Percentiles rank a stretch among this genome's conserved stretches.
Evolutionary conservation across 2,888 invertebrate species (phyloP).

Genomic region (Lasioglossum marginatum): DNA sequence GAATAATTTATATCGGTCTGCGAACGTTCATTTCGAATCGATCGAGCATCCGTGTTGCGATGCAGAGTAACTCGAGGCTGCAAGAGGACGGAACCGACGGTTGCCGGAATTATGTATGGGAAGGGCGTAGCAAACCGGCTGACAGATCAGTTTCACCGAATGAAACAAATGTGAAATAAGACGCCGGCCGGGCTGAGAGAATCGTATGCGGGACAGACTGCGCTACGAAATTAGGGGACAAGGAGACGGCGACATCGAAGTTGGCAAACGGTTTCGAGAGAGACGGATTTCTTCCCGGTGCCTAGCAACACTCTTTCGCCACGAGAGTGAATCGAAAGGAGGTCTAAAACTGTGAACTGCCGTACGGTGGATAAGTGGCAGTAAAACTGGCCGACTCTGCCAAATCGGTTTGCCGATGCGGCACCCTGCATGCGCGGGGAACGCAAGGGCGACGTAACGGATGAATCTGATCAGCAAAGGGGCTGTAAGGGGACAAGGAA

Average conservation of each 20-base stretch:
- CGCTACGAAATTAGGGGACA: constrained; percentile 29
- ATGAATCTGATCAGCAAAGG: not conserved
- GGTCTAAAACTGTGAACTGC: constrained; percentile 41
- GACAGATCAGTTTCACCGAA: constrained; percentile 45
- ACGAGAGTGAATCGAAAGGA: constrained; percentile 32
- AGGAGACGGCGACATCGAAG: not conserved
- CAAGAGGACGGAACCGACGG: not conserved
- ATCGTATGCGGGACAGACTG: not conserved
- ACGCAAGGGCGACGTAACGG: not conserved
- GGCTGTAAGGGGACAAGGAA: not conserved
- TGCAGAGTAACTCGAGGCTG: not conserved
- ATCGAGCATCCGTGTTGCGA: not conserved
- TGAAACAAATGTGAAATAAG: constrained; percentile 45
- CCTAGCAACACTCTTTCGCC: constrained; percentile 26
- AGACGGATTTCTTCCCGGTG: constrained; percentile 37
- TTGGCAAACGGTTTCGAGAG: constrained; percentile 22
- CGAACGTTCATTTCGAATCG: constrained; percentile 12
- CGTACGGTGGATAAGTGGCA: constrained; percentile 52
- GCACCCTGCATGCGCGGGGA: not conserved
- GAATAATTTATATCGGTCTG: constrained; percentile 8
- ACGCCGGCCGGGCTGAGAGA: constrained; percentile 1
- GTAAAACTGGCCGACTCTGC: constrained; percentile 42
- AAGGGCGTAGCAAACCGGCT: not conserved
- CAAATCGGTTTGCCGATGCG: constrained; percentile 16
- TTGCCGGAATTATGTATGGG: not conserved